Evolutionary conservation across 2,888 invertebrate genomes (phyloP).

Genomic region (Drosophila peninsularis): DNA sequence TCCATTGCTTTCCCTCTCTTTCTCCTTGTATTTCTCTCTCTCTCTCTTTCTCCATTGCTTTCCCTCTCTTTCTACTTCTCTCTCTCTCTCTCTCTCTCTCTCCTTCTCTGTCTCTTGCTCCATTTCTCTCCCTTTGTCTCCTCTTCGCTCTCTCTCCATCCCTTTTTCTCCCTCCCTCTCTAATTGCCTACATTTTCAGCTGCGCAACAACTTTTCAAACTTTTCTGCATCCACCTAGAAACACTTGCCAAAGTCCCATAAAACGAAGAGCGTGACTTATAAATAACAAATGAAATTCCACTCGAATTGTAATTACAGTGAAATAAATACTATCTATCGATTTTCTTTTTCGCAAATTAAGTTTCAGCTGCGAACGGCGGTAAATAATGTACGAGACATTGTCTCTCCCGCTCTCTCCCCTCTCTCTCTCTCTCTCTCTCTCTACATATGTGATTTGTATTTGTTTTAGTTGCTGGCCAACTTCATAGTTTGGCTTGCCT

Average conservation of each 20-base stretch:
- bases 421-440: not conserved
- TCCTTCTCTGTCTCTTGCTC: not conserved
- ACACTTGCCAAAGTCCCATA: constrained; percentile 18
- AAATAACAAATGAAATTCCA: constrained; percentile 29
- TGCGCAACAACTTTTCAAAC: not conserved
- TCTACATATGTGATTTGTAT: constrained; percentile 12
- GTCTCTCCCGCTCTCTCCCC: constrained; percentile 3
- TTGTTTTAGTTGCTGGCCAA: constrained; percentile 12
- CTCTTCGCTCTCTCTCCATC: not conserved
- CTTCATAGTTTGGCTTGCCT: constrained; percentile 4
- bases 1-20: too few relatives aligned
- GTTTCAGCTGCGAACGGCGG: constrained; percentile 8
- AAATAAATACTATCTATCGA: constrained; percentile 41
- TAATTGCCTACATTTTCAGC: too few relatives aligned
- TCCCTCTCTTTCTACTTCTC: not conserved
- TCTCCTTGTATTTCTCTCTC: too few relatives aligned
- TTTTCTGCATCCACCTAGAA: not conserved
- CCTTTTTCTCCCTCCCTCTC: not conserved
- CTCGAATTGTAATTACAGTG: constrained; percentile 41
- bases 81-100: not conserved
- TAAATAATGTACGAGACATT: not conserved
- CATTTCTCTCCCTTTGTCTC: not conserved
- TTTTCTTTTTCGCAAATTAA: constrained; percentile 34
- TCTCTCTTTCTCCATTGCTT: too few relatives aligned
- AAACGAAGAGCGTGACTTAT: constrained; percentile 22